Conservation (phyloP, 2,113 vertebrate genomes). For the Microtus richardsoni region DNA sequence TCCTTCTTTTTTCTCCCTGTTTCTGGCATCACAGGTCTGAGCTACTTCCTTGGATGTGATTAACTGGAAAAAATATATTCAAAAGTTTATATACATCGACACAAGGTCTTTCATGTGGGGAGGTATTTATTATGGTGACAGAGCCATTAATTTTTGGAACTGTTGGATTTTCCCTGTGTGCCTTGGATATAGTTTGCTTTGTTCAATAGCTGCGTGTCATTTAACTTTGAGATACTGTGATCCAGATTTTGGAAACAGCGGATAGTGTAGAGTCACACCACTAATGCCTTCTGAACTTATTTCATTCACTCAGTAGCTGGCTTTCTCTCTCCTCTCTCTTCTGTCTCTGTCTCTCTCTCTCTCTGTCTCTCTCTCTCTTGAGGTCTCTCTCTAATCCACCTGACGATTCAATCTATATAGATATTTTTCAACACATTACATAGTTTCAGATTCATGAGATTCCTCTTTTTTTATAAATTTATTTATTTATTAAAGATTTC, state of each 20-base stretch:
- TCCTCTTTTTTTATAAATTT: no score
- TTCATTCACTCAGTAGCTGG: background rate
- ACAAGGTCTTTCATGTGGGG: background rate
- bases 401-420: no score
- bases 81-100: background rate
- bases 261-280: background rate
- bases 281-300: background rate
- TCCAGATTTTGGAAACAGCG: background rate
- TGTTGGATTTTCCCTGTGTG: background rate
- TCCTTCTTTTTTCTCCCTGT: background rate
- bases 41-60: background rate
- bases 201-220: background rate
- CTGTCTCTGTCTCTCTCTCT: no score
- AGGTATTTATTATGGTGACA: background rate
- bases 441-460: no score
- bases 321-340: background rate
- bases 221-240: background rate
- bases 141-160: background rate
- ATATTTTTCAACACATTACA: no score
- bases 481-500: no score
- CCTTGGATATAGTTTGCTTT: background rate
- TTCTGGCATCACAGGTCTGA: background rate
- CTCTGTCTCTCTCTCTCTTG: no score
- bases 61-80: conserved; percentile 19
- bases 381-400: no score